These are phyloP conservation scores for Otis tarda DNA, from an alignment of 2,113 vertebrate species.

Conservation along the genomic window DNA sequence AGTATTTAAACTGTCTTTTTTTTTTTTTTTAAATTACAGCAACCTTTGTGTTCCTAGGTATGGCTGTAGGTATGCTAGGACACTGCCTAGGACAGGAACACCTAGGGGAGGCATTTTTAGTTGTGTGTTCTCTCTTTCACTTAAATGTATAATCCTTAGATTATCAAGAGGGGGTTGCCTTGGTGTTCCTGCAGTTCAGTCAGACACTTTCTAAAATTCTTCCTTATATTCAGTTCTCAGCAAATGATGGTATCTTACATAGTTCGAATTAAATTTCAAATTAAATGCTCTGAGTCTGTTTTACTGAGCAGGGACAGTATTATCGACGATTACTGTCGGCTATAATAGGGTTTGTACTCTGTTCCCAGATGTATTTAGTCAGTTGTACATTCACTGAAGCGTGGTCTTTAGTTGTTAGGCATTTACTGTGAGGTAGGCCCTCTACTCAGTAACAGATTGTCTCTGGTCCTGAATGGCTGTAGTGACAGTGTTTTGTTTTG, in stretches of 20 bases:
- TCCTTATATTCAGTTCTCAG: neutral
- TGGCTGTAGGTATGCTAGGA: neutral
- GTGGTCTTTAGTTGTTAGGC: neutral
- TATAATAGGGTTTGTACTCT: accelerated
- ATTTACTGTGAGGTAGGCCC: neutral
- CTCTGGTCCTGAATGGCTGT: neutral
- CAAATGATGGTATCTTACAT: neutral
- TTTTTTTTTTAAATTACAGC: neutral
- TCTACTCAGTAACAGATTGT: neutral
- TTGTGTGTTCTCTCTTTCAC: neutral
- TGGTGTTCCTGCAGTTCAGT: neutral
- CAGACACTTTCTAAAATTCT: neutral
- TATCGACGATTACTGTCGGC: neutral
- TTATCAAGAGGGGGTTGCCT: neutral
- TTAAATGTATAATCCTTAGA: accelerated
- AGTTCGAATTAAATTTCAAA: neutral
- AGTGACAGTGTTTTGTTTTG: too few species aligned
- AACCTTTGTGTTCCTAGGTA: neutral
- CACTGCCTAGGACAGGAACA: neutral
- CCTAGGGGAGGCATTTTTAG: neutral
- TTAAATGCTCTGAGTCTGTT: neutral
- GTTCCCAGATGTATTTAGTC: neutral
- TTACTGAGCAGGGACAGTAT: neutral
- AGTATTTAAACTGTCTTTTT: neutral
- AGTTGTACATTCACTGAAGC: neutral